Conservation (phyloP, 2,113 vertebrate species). For the Myotis brandtii region DNA sequence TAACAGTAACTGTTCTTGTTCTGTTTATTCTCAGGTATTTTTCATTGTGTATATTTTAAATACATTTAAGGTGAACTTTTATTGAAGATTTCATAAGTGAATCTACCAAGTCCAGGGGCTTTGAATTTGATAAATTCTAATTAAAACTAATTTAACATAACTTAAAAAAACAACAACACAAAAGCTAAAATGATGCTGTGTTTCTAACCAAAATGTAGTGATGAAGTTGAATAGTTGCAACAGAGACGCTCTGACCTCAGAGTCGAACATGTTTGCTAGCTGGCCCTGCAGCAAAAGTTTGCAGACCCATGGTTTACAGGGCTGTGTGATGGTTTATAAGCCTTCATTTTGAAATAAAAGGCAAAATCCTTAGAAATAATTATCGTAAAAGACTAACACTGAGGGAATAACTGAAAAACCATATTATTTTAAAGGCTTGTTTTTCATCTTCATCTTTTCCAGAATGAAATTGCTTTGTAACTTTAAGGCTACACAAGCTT, state of each 20-base stretch:
- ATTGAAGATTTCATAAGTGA: background rate
- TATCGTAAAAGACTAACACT: background rate
- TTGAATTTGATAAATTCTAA: constrained; percentile 9
- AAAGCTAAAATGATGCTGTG: background rate
- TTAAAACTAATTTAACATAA: constrained; percentile 36
- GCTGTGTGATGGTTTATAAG: background rate
- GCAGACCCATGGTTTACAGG: background rate
- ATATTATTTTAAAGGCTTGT: background rate
- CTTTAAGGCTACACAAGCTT: background rate
- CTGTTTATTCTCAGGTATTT: background rate
- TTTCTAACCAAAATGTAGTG: constrained; percentile 17
- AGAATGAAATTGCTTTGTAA: constrained; percentile 16
- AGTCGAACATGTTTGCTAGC: background rate
- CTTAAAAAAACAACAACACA: background rate
- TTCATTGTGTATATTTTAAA: background rate
- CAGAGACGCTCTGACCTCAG: background rate
- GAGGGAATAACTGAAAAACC: constrained; percentile 13
- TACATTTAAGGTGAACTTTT: background rate
- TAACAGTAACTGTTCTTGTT: background rate
- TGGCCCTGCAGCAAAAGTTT: background rate
- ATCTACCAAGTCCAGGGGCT: background rate
- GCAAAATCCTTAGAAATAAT: background rate
- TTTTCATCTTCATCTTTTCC: constrained; percentile 34
- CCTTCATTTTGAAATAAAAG: constrained; percentile 48
- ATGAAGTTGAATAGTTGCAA: background rate